Percentiles rank a stretch among this genome's conserved stretches.
phyloP scores from a whole-genome alignment of 2,113 vertebrate genomes.

The Fregata magnificens region DNA sequence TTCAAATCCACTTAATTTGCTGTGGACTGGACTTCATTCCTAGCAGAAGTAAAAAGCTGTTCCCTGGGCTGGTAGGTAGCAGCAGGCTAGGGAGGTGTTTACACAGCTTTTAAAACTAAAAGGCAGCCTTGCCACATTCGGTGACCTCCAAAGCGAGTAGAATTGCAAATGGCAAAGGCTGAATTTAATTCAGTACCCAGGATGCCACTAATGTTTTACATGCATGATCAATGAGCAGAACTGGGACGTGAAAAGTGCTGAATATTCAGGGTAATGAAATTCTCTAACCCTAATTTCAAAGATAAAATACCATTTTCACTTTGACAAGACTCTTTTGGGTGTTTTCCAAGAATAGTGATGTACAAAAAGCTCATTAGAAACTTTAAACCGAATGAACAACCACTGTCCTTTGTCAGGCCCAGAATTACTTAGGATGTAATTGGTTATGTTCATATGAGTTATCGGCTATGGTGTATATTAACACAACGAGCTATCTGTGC shows the following conservation, averaged over 20 bases:
- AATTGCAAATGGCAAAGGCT: conserved; percentile 45
- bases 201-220: conserved; percentile 30
- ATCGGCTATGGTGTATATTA: not conserved
- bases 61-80: not conserved
- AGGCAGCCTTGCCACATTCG: not conserved
- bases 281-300: conserved; percentile 59
- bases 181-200: conserved; percentile 49
- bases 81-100: conserved; percentile 9
- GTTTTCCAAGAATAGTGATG: conserved; percentile 36
- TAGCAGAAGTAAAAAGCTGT: not conserved
- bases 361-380: conserved; percentile 30
- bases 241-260: conserved; percentile 26
- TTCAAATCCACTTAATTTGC: not conserved
- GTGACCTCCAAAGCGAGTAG: conserved; percentile 50
- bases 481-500: not conserved
- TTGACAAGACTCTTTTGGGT: conserved; percentile 22
- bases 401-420: not conserved
- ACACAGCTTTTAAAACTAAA: conserved; percentile 23
- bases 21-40: not conserved
- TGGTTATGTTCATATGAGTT: not conserved
- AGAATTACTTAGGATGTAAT: not conserved
- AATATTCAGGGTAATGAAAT: conserved; percentile 53
- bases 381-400: not conserved
- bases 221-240: conserved; percentile 57
- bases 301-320: conserved; percentile 43